A percentile compares a stretch with the other conserved stretches of the same genome.
Conservation (phyloP, 2,888 invertebrate species). For the Nymphalis urticae region DNA sequence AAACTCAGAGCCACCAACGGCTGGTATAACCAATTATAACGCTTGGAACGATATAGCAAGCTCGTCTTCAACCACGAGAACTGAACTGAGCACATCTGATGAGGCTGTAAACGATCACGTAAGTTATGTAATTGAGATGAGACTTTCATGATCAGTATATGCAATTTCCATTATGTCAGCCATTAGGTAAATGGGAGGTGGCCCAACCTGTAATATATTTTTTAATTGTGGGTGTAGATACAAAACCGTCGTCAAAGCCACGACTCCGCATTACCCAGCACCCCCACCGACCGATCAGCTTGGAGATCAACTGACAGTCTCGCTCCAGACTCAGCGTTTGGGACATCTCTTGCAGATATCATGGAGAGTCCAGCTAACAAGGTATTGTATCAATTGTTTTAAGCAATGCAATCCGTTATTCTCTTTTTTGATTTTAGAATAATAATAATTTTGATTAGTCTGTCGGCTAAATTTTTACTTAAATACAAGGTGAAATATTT, state of each 20-base stretch:
- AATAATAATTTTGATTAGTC: too few relatives aligned
- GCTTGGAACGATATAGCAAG: slow-evolving; percentile 64
- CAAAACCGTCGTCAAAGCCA: slow-evolving; percentile 60
- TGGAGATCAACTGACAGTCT: slow-evolving; percentile 71
- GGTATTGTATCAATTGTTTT: slow-evolving; percentile 44
- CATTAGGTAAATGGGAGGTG: too few relatives aligned
- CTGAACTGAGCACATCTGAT: slow-evolving; percentile 69
- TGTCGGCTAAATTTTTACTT: too few relatives aligned
- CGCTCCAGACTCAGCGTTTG: slow-evolving; percentile 67
- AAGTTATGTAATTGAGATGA: neutral
- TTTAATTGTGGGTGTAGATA: slow-evolving; percentile 19
- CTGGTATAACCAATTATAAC: slow-evolving; percentile 53
- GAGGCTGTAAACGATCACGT: slow-evolving; percentile 62
- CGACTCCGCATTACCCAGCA: slow-evolving; percentile 66
- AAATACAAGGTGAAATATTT: too few relatives aligned
- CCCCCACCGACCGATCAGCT: slow-evolving; percentile 57
- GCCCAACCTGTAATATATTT: too few relatives aligned
- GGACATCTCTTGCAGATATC: slow-evolving; percentile 72
- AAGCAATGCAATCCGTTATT: too few relatives aligned
- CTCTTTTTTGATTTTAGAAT: too few relatives aligned
- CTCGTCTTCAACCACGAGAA: slow-evolving; percentile 71
- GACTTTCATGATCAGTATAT: too few relatives aligned
- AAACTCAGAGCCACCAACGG: slow-evolving; percentile 72
- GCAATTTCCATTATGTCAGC: too few relatives aligned
- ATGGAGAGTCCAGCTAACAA: slow-evolving; percentile 76